Base-by-base conservation (phyloP, 2,113 vertebrate genomes). In the Pao palembangensis region DNA sequence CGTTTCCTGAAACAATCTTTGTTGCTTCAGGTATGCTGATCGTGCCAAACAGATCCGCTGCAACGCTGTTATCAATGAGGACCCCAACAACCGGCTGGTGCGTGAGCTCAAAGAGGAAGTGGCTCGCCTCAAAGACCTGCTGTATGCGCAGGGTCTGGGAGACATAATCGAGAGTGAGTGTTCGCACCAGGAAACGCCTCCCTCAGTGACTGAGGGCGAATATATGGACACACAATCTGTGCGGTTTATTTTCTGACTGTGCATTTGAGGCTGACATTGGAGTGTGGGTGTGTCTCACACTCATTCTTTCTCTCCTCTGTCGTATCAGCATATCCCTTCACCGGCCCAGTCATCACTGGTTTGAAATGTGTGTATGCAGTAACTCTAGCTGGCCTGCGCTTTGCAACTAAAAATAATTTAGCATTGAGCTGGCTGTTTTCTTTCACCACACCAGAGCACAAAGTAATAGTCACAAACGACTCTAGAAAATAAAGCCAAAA, bases 1-100 rank as follows among this genome's bases (percentile, higher is more conserved):
- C 10, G 34, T 38, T 38, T 2, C 2, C 34, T 11, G 10, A 10
- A 38, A 46, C 44, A 17, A 25, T 43, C 18, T 55, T 15, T 2
- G 10, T 43, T 6, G 23, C 21, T 41, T 14, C 64, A 99, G 97
- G 74, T 99, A 99, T 0, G 97, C 97, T 0, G 96, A 99, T 80
- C 94, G 97, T 4, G 97, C 97, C 62, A 99, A 99, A 85, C 97
- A 99, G 91, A 99, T 99, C 82, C 93, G 96, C 58, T 99, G 97
- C 55, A 99, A 99, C 0, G 97, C 97, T 0, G 91, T 99, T 72
- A 98, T 99, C 86, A 98, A 99, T 0, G 97, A 99, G 81, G 97
- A 99, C 76, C 97, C 97, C 79, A 99, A 96, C 91, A 98, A 98
- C 88, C 95, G 95, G 4, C 90, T 99, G 72, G 96, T 99, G 85